These are phyloP conservation scores for Vidua macroura DNA, from an alignment of 2,113 vertebrate species.

Conservation along the genomic window DNA sequence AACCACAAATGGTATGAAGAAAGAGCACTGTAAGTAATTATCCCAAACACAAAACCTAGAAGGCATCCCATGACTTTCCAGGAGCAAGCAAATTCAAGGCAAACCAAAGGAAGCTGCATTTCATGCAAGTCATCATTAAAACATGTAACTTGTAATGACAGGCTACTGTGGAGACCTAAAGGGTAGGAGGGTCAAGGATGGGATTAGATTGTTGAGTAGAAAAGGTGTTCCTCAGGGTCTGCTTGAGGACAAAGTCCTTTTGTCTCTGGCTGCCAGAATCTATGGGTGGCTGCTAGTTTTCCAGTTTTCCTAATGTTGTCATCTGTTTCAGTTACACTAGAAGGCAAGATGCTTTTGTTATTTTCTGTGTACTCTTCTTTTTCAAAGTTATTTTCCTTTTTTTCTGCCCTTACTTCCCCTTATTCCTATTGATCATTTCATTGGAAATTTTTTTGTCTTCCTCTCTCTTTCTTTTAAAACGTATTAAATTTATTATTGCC, in stretches of 20 bases:
- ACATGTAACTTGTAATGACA: neutral
- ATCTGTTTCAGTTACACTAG: neutral
- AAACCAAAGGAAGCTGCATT: neutral
- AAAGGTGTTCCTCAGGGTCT: neutral
- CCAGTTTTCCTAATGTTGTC: neutral
- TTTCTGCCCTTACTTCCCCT: neutral
- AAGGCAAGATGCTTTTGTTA: neutral
- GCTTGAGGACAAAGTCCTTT: neutral
- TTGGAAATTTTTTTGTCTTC: neutral
- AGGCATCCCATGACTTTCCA: neutral
- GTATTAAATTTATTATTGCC: neutral
- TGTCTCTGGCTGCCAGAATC: neutral
- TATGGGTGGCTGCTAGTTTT: neutral
- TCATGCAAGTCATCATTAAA: neutral
- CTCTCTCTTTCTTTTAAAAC: neutral
- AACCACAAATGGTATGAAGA: neutral
- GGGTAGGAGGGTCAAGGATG: neutral
- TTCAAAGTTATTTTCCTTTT: neutral
- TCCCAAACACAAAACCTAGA: neutral
- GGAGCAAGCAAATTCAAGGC: neutral
- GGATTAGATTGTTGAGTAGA: neutral
- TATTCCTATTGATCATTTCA: neutral
- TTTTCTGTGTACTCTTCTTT: neutral
- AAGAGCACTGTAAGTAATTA: neutral
- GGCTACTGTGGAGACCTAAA: neutral